Evolutionary conservation across 1,140 invertebrate species (phyloP), one percentile per base, ranked within the genome.

Genomic region (Drosophila aff.): DNA sequence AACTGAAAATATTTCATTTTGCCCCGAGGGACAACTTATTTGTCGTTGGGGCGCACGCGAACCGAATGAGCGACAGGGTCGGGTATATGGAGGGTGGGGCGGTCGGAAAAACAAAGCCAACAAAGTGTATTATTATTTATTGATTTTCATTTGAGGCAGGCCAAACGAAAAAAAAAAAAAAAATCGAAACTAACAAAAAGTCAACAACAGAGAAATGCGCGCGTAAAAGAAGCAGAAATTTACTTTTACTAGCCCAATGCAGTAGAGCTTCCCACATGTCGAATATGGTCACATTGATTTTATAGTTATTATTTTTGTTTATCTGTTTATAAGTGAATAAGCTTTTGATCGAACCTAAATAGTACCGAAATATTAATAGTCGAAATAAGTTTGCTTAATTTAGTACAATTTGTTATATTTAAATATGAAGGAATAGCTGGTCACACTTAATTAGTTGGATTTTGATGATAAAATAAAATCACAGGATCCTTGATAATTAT

Each of bases 101-200:
- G n/a, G n/a, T n/a, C 55, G 50, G 60, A 55, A 66, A 66, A 74
- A 38, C 53, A 57, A 57, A 57, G 59, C 68, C 76, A 82, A 76
- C 72, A 78, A 84, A 89, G 81, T 81, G 84, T 89, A 87, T 84
- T 84, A 85, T 85, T 85, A 87, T 87, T 87, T 87, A 87, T 87
- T 87, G 84, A 87, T 87, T 87, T 87, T 81, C 75, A 89, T 76
- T 61, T 31, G 55, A 52, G 57, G 26, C 57, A 59, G 40, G 28
- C 21, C 38, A 18, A 66, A 59, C 21, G 23, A 23, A 16, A 38
- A 69, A 31, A 68, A n/a, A n/a, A n/a, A 7, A 71, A 71, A 47
- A 41, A 63, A 38, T 53, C 41, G 49, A 49, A 77, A 77, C 69
- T 50, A 60, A 44, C 62, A 21, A 52, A 65, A 66, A 67, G 38